Base-by-base conservation (phyloP, 53 echinoderm and acorn worm genomes). In the Holothuria scabra region DNA sequence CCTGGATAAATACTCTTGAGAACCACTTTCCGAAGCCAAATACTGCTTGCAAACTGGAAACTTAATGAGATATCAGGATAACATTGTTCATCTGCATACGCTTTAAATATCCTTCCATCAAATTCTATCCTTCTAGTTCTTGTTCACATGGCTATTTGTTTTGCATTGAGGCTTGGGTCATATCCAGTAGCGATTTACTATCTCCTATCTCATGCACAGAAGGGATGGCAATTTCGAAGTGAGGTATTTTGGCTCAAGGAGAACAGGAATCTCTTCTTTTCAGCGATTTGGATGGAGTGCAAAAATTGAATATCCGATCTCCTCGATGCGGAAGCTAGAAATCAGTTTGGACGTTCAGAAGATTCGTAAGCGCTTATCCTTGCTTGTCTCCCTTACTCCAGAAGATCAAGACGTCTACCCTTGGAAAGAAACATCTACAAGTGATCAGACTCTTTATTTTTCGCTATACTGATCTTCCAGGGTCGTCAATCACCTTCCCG, bases 311-410 rank as follows among this genome's bases (percentile, higher is more conserved):
- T 19, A 23, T 35, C 8, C 16, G 8, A 38, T 69, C 69, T 16
- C 3, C 37, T n/a, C 69, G 16, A 69, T 69, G 69, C 44, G 38
- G 46, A 69, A 38, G 69, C 69, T 31, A 69, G 31, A 0, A 69
- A 37, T 37, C n/a, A 14, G 30, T 37, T 69, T 37, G 69, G 69
- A 38, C 35, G 10, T 44, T 44, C 44, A 5, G 44, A 44, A 44
- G 5, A 44, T 10, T 10, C 44, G 5, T 10, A 44, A 44, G n/a
- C n/a, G n/a, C 44, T 7, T 44, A 44, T 44, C 44, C 10, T 44
- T 10, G 44, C 5, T 44, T 44, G 10, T 10, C 10, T 44, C 10
- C 44, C 44, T 44, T 44, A 10, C 10, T 10, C 10, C 44, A 44
- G 5, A 44, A 44, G 44, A 44, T 5, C 5, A 10, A 10, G 44